Evolutionary conservation across 2,888 invertebrate species (phyloP), one percentile per base, ranked within the genome.

Genomic region (Protodeltote pygarga): DNA sequence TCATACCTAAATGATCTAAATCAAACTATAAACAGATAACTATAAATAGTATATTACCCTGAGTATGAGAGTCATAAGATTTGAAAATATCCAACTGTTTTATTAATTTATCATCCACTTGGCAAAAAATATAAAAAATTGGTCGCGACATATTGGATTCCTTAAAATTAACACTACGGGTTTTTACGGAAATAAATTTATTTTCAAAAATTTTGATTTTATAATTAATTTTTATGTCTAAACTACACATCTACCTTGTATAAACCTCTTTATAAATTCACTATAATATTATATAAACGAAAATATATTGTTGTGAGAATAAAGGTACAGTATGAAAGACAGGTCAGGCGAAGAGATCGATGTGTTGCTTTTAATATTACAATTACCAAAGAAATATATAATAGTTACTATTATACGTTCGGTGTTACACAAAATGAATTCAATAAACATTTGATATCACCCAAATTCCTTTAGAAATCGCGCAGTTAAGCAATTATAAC

Each of bases 201-300:
- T 61, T 73, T 83, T 77, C 74, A 81, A 84, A 82, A 83, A 82
- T 78, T 72, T 87, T 85, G 83, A 79, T 83, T 68, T 66, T 70
- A 68, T 40, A 58, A 55, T 68, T 57, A 68, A 39, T 54, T 63
- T 65, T 82, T 86, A 87, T 77, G 67, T 77, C 90, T 91, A 90
- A 75, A 66, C 89, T 90, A 89, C 88, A 79, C 80, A 75, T 86
- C 92, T 92, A 92, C 92, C 92, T 92, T 92, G 92, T 92, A 91
- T 92, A 89, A 91, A 92, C 92, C 92, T 91, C 91, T 79, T 90
- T 82, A 85, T 82, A 87, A 88, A 88, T 87, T 83, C 83, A 83
- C 82, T 85, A 87, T 85, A 80, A 64, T 65, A 71, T 69, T 61
- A 64, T 74, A 68, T 61, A 58, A 71, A 75, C 67, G 55, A 58